phyloP scores from a whole-genome alignment of 2,888 invertebrate species.

The Leptinotarsa tumamoca region DNA sequence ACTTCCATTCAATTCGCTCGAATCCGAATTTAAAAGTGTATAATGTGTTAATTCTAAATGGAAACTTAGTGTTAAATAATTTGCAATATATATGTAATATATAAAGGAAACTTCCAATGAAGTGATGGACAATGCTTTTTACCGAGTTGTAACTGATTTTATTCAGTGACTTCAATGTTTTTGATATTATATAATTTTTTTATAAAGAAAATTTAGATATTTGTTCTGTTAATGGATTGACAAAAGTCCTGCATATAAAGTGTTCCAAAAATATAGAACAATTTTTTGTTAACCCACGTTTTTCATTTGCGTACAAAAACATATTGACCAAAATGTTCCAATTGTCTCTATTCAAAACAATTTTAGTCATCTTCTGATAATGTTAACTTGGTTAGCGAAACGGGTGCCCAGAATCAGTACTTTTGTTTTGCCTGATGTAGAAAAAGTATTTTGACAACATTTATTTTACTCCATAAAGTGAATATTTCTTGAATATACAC shows the following conservation, averaged over 20 bases:
- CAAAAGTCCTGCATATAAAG: background rate
- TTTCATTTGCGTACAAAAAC: background rate
- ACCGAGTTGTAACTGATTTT: constrained; percentile 12
- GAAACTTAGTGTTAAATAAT: constrained; percentile 12
- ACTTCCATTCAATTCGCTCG: constrained; percentile 34
- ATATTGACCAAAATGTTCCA: no score
- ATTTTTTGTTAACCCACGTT: background rate
- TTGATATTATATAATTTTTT: constrained; percentile 39
- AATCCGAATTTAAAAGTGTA: constrained; percentile 43
- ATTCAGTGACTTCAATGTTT: constrained; percentile 33
- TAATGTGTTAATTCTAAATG: constrained; percentile 13
- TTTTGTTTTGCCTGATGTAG: no score
- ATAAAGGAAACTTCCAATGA: background rate
- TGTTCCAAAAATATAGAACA: constrained; percentile 10
- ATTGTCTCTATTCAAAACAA: no score
- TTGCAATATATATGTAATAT: constrained; percentile 27
- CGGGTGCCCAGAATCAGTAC: no score
- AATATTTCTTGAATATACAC: no score
- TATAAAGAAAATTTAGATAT: constrained; percentile 19
- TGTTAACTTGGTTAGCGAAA: no score
- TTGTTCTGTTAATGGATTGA: constrained; percentile 25
- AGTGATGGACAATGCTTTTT: background rate
- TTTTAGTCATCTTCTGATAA: no score
- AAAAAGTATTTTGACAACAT: no score
- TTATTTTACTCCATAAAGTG: no score